Percentiles rank a stretch among this genome's conserved stretches.
phyloP scores from a whole-genome alignment of 2,888 invertebrate species.

The Lithosia quadra region DNA sequence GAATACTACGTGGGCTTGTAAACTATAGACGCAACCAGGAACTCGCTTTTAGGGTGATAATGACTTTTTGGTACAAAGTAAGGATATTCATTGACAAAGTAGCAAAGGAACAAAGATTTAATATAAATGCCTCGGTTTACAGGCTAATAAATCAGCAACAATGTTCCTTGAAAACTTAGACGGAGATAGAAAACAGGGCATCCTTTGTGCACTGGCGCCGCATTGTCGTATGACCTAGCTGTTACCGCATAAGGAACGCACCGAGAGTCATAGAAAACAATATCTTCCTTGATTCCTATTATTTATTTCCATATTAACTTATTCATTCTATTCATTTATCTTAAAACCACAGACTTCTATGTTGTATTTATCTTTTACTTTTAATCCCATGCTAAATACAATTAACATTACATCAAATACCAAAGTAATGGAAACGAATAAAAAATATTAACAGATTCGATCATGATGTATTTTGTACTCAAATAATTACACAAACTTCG shows the following conservation, averaged over 20 bases:
- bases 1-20: no score
- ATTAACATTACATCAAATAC: no score
- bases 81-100: conserved; percentile 31
- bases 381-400: no score
- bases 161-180: conserved; percentile 54
- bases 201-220: conserved; percentile 50
- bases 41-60: no score
- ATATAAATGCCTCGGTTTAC: conserved; percentile 44
- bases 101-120: conserved; percentile 46
- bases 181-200: conserved; percentile 52
- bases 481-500: no score
- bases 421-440: no score
- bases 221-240: conserved; percentile 50
- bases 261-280: conserved; percentile 13
- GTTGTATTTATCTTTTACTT: no score
- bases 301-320: not conserved
- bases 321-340: not conserved
- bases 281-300: conserved; percentile 19
- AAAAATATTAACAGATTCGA: no score
- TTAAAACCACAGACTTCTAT: not conserved
- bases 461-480: no score
- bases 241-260: conserved; percentile 37
- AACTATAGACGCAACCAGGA: no score
- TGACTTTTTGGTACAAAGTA: conserved; percentile 6
- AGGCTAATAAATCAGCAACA: conserved; percentile 55